A percentile compares a stretch with the other conserved stretches of the same genome.
Conservation (phyloP, 2,113 vertebrate genomes). For the Muscicapa adusta region DNA sequence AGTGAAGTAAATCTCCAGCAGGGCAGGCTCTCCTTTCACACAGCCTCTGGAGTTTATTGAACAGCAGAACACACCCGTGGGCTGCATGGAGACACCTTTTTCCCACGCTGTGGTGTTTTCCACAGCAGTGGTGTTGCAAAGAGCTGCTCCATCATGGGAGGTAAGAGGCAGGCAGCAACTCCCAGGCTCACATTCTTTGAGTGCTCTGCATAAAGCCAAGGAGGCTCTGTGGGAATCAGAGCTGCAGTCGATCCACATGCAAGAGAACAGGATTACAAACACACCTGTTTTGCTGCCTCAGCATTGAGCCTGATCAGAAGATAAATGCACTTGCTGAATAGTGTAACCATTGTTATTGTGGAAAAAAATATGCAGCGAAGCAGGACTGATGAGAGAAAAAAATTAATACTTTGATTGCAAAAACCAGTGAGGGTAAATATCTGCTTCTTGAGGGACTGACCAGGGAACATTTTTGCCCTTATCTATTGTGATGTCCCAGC, state of each 20-base stretch:
- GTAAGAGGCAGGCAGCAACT: not conserved
- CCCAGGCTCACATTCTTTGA: not conserved
- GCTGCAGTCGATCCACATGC: not conserved
- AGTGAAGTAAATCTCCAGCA: not conserved
- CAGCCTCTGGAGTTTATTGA: not conserved
- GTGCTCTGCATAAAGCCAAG: not conserved
- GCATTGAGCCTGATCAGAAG: not conserved
- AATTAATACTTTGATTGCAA: not conserved
- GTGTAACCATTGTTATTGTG: not conserved
- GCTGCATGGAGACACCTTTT: not conserved
- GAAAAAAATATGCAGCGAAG: not conserved
- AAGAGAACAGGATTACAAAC: not conserved
- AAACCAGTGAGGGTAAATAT: not conserved
- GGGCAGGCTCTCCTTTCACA: not conserved
- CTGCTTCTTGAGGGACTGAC: not conserved
- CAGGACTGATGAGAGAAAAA: not conserved
- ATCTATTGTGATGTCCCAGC: not conserved
- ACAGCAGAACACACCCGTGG: not conserved
- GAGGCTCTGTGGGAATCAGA: slow-evolving; percentile 2
- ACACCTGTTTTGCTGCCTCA: not conserved
- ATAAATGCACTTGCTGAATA: slow-evolving; percentile 7
- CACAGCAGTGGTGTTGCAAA: not conserved
- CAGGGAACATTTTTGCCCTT: not conserved
- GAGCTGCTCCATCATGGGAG: not conserved
- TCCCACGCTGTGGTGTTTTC: not conserved